Base-by-base conservation (phyloP, 2,113 vertebrate species). In the Halcyon senegalensis region DNA sequence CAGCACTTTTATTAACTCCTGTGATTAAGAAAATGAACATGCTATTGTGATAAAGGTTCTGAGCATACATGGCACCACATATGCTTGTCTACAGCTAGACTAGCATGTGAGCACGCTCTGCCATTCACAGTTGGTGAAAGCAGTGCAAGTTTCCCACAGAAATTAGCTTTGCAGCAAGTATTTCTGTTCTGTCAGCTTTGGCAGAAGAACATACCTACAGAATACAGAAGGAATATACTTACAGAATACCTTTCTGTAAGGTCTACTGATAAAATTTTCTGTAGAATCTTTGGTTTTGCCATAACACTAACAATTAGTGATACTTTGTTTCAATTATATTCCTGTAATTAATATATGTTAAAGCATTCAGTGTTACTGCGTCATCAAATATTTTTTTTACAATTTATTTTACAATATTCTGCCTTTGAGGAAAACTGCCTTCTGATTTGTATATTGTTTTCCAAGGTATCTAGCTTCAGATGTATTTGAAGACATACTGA, bases 31-130 rank as follows among this genome's bases (percentile, higher is more conserved):
- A 87, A 82, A 78, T 19, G 4, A 84, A 24, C 7, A 12, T 35
- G 17, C 6, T 48, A 10, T 51, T 51, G 16, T 27, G 21, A 7
- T 63, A 24, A 28, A 51, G 5, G 9, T 78, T 78, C 37, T 46
- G n/a, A 78, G 10, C 4, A 13, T 13, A 31, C 19, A 6, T 0
- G 0, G 64, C 35, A 51, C 10, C 28, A 20, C 7, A 25, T 30
- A 25, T 30, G 11, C 50, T 41, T 72, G 60, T 30, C 27, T 66
- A 37, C 18, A 74, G 8, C 15, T 67, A 11, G 18, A 30, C 5
- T 30, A 75, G 5, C 8, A 44, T 6, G 7, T 21, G 9, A 59
- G 5, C 31, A 8, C 23, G 64, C 12, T 55, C 79, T 85, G 19
- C 21, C 25, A 59, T 46, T 75, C 51, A 43, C 16, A 59, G 14